Conservation (phyloP, 1,140 invertebrate species). For the Mylabris phalerata region DNA sequence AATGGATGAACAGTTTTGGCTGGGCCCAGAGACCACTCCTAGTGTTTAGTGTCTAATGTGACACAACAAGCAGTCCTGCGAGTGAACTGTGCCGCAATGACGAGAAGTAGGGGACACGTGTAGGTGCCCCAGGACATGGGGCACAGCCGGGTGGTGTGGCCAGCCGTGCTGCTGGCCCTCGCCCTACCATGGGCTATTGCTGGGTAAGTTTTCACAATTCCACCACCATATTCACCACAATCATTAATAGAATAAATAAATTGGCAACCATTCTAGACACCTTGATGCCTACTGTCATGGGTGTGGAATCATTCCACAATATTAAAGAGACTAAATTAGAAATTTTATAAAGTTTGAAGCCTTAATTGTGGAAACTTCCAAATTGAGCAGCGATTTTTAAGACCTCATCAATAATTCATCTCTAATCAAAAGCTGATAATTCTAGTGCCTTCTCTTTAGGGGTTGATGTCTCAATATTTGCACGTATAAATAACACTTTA, state of each 20-base stretch:
- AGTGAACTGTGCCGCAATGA: slow-evolving; percentile 35
- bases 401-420: no score
- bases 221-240: no score
- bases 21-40: slow-evolving; percentile 39
- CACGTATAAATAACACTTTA: not conserved
- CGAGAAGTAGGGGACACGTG: slow-evolving; percentile 36
- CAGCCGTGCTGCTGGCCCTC: slow-evolving; percentile 38
- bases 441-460: no score
- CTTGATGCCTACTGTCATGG: not conserved
- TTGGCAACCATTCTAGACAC: no score
- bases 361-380: no score
- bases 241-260: no score
- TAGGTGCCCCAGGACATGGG: slow-evolving; percentile 37
- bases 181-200: slow-evolving; percentile 31
- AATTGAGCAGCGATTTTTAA: no score
- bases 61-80: slow-evolving; percentile 32
- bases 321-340: not conserved
- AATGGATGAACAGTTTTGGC: slow-evolving; percentile 28
- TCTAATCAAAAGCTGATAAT: no score
- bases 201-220: slow-evolving; percentile 28
- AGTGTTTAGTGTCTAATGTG: slow-evolving; percentile 37
- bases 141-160: slow-evolving; percentile 39
- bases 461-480: not conserved
- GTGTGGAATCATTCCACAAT: not conserved
- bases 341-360: no score